phyloP scores from a whole-genome alignment of 2,797 vertebrate species.

The Labroides dimidiatus region DNA sequence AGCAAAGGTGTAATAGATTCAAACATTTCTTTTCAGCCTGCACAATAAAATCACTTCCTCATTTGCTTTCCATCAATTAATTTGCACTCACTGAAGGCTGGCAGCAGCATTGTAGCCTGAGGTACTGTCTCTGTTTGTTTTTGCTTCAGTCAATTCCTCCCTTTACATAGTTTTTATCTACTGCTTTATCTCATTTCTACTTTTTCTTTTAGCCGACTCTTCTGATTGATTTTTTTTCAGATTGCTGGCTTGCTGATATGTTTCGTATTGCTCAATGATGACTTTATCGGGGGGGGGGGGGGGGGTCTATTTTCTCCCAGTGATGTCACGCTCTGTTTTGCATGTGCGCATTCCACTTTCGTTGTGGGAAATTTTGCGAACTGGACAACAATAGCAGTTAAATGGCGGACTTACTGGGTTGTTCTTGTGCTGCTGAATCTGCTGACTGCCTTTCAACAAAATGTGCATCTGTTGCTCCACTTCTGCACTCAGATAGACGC shows the following conservation, averaged over 20 bases:
- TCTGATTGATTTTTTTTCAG: conserved; percentile 28
- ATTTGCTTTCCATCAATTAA: conserved; percentile 34
- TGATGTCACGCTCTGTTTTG: too few species aligned
- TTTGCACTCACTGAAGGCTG: conserved; percentile 31
- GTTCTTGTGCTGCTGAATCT: too few species aligned
- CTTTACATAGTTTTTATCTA: background rate
- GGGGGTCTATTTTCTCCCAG: background rate
- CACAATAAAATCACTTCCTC: conserved; percentile 41
- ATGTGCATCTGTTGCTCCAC: too few species aligned
- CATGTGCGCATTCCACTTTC: too few species aligned
- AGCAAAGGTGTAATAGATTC: conserved; percentile 7
- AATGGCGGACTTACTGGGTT: too few species aligned
- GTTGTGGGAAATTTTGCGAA: too few species aligned
- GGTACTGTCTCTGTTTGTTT: conserved; percentile 6
- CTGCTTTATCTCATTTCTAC: conserved; percentile 5
- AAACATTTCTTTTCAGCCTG: conserved; percentile 31
- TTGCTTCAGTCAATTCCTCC: conserved; percentile 14
- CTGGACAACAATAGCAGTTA: too few species aligned
- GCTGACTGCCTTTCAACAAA: too few species aligned
- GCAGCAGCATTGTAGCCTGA: conserved; percentile 24
- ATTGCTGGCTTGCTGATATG: conserved; percentile 1
- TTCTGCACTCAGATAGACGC: too few species aligned
- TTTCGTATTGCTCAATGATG: conserved; percentile 6
- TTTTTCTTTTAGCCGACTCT: background rate
- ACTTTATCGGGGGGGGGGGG: background rate